Base-by-base conservation (phyloP, 2,113 vertebrate genomes). In the Aspiorhynchus laticeps region DNA sequence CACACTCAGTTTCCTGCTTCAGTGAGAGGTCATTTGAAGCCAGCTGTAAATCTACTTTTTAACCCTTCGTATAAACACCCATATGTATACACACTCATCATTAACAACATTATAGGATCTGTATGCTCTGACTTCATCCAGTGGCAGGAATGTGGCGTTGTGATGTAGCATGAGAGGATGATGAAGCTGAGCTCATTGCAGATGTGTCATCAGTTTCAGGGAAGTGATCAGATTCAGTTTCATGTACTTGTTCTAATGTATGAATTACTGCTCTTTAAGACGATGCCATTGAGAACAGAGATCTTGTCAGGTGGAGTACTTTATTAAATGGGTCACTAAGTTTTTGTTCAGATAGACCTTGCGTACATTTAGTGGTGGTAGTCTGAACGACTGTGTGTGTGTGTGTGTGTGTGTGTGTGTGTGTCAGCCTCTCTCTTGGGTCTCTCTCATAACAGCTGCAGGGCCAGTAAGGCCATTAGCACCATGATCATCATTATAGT, bases 401-500 rank as follows among this genome's bases (percentile, higher is more conserved):
- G 61, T 80, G 61, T 67, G 56, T 86, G 59, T 78, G 36, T 46
- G 59, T 80, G 85, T 86, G 63, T 86, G 59, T 63, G 33, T 85
- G 74, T 85, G 15, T 38, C 36, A 10, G 79, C 69, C 28, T 46
- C 51, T 84, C 88, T 81, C 88, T 38, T 56, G 75, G 74, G 88
- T 87, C 79, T 53, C 19, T 71, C 14, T 51, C 17, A 63, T 77
- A 87, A 85, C 88, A 89, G 86, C 86, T 89, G 88, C 41, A 46
- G 67, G 86, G 82, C 67, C 77, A 83, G 61, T 73, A 65, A 85
- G 78, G 78, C 38, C 88, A 85, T 87, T 80, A 90, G 73, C 89
- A 88, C 85, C 74, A 84, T 89, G 84, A 88, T 89, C 59, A 88
- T 86, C 84, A 84, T 84, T 82, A 31, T 48, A 83, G 83, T 46